phyloP scores from a whole-genome alignment of 1,140 invertebrate species.

The Ylistrum balloti region DNA sequence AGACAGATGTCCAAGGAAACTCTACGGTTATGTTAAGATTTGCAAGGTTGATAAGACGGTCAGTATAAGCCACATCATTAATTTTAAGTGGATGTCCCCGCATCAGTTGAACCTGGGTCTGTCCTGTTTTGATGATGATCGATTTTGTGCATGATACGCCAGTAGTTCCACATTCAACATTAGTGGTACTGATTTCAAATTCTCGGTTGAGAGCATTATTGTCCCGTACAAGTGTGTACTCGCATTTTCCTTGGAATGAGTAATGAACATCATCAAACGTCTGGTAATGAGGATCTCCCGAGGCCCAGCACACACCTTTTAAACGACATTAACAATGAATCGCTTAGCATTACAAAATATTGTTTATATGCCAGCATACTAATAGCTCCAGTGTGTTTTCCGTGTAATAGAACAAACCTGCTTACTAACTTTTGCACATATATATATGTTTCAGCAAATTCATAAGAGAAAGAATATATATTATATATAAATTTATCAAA shows the following conservation, averaged over 20 bases:
- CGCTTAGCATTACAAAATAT: too few relatives aligned
- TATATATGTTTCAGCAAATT: too few relatives aligned
- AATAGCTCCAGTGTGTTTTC: too few relatives aligned
- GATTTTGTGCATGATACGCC: conserved; percentile 93
- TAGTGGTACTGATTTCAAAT: conserved; percentile 83
- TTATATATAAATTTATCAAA: too few relatives aligned
- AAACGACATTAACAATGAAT: background rate
- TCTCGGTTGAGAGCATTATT: conserved; percentile 36
- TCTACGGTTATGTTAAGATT: conserved; percentile 44
- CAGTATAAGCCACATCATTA: background rate
- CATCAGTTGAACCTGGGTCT: conserved; percentile 52
- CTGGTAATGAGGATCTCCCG: conserved; percentile 87
- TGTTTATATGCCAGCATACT: too few relatives aligned
- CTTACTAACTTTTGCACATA: too few relatives aligned
- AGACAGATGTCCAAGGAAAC: conserved; percentile 49
- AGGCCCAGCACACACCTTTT: conserved; percentile 85
- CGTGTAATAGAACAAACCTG: too few relatives aligned
- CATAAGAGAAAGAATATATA: too few relatives aligned
- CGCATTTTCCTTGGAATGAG: conserved; percentile 93
- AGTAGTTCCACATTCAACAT: conserved; percentile 91
- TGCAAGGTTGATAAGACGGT: conserved; percentile 1
- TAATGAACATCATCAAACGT: conserved; percentile 91
- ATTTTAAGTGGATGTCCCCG: conserved; percentile 51
- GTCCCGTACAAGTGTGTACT: conserved; percentile 87
- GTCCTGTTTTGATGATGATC: conserved; percentile 86